phyloP scores from a whole-genome alignment of 2,888 invertebrate genomes.

The Nasonia oneida region DNA sequence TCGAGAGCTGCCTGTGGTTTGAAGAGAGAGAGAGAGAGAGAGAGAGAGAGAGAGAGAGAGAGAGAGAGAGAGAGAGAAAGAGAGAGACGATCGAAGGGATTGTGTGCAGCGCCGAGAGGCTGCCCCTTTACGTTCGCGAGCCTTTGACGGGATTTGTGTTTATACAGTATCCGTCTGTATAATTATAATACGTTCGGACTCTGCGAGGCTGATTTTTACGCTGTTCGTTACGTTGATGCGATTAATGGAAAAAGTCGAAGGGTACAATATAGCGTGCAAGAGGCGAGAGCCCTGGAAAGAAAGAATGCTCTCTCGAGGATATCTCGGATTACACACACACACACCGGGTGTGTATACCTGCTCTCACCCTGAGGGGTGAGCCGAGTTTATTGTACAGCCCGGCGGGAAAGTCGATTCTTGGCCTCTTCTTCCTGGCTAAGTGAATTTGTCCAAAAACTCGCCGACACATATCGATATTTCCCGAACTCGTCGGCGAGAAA shows the following conservation, averaged over 20 bases:
- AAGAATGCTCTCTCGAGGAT: conserved; percentile 48
- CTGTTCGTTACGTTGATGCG: no score
- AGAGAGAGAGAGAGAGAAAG: background rate
- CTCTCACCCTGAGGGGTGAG: background rate
- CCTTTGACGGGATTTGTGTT: background rate
- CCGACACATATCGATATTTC: background rate
- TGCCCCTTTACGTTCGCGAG: background rate
- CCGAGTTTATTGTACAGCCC: background rate
- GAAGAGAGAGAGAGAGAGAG: conserved; percentile 8
- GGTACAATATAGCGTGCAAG: background rate
- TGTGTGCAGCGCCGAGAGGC: background rate
- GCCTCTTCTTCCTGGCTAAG: no score
- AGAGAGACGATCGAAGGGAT: background rate
- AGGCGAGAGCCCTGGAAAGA: background rate
- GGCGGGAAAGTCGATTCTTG: conserved; percentile 4
- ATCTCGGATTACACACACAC: conserved; percentile 47
- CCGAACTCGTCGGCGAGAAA: background rate
- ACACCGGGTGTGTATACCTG: conserved; percentile 9
- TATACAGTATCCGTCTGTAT: no score
- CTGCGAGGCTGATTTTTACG: no score
- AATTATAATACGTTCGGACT: no score
- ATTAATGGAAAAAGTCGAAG: no score
- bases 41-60: background rate
- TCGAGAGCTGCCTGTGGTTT: background rate
- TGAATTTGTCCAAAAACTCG: background rate